These are phyloP conservation scores for Mormyrus iriodes DNA, from an alignment of 2,113 vertebrate species.

Conservation along the genomic window DNA sequence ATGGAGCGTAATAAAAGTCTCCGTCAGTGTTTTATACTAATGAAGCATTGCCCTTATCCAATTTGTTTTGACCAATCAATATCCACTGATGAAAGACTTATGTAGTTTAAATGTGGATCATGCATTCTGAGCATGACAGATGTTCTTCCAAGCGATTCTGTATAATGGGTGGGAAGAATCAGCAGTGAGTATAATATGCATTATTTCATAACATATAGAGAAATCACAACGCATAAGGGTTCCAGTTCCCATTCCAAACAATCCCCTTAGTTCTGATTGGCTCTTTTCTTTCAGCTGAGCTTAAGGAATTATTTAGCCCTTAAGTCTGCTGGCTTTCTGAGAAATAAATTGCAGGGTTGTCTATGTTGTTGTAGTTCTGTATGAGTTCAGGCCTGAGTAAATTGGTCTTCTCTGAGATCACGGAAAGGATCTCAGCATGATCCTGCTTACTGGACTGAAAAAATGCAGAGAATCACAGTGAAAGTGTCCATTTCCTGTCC, in stretches of 20 bases:
- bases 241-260: background rate
- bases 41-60: background rate
- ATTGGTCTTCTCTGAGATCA: background rate
- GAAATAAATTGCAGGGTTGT: background rate
- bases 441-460: background rate
- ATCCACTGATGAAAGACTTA: background rate
- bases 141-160: background rate
- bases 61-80: background rate
- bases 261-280: background rate
- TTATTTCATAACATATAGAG: background rate
- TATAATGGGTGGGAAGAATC: constrained; percentile 3
- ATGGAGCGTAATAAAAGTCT: background rate
- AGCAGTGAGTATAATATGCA: background rate
- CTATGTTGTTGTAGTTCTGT: background rate
- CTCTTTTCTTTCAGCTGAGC: background rate
- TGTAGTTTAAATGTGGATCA: background rate
- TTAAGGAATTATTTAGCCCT: background rate
- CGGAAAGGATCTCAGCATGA: background rate
- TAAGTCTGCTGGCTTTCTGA: background rate
- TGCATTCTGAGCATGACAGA: background rate
- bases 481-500: background rate
- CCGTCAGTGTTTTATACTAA: background rate
- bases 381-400: background rate
- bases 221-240: background rate
- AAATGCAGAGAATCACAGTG: background rate